Percentiles rank a stretch among this genome's conserved stretches.
phyloP scores from a whole-genome alignment of 1,140 invertebrate species.

The Drosophila funebris region DNA sequence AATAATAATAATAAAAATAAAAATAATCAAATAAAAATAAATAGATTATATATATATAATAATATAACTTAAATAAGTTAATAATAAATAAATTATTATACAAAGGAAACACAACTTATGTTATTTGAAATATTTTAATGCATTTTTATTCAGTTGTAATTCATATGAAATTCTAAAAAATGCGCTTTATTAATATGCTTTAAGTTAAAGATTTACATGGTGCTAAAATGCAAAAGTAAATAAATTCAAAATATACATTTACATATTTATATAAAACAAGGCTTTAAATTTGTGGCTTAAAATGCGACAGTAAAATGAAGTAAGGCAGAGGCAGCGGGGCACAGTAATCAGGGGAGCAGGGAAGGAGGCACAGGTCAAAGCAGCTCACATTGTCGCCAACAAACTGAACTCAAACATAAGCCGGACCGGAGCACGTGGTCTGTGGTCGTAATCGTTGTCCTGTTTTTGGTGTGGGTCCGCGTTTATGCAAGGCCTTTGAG shows the following conservation, averaged over 20 bases:
- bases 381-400: conserved; percentile 3
- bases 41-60: too few species aligned
- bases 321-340: neutral
- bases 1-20: too few species aligned
- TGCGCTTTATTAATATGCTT: neutral
- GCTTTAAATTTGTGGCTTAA: conserved; percentile 8
- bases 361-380: neutral
- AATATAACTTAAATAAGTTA: too few species aligned
- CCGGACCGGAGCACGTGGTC: conserved; percentile 29
- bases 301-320: conserved; percentile 14
- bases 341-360: neutral
- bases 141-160: too few species aligned
- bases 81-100: too few species aligned
- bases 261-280: neutral
- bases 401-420: conserved; percentile 35
- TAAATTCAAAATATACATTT: too few species aligned
- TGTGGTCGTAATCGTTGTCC: conserved; percentile 40
- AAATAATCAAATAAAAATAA: too few species aligned
- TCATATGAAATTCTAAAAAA: too few species aligned
- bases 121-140: too few species aligned
- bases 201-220: neutral
- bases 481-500: conserved; percentile 55
- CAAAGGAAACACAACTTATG: too few species aligned
- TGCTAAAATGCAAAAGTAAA: neutral
- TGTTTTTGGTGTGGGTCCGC: conserved; percentile 13